Evolutionary conservation across 2,113 vertebrate genomes (phyloP).

Genomic region (Tupaia tana): DNA sequence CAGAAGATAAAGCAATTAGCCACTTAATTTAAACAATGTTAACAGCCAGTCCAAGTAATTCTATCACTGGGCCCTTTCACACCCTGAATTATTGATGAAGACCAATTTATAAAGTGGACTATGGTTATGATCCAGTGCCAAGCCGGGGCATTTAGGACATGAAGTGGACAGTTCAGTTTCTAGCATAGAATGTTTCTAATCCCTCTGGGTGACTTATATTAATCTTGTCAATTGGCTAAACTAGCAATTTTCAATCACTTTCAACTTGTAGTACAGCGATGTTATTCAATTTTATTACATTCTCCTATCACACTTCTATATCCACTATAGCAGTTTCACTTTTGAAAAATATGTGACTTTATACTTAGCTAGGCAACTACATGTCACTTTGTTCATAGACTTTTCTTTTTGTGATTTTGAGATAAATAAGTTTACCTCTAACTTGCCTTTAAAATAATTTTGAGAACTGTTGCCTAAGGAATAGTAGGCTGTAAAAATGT

Average conservation of each 20-base stretch:
- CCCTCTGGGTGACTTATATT: neutral
- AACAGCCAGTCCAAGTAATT: constrained; percentile 56
- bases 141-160: constrained; percentile 12
- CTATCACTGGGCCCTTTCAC: neutral
- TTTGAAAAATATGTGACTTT: constrained; percentile 9
- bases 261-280: neutral
- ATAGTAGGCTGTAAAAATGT: neutral
- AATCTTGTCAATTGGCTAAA: neutral
- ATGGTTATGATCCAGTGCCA: constrained; percentile 1
- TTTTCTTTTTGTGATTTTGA: neutral
- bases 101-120: constrained; percentile 32
- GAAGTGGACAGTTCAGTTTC: neutral
- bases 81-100: constrained; percentile 57
- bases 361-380: neutral
- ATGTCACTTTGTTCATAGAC: neutral
- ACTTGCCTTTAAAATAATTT: constrained; percentile 16
- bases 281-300: constrained; percentile 39
- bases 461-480: neutral
- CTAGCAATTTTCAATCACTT: constrained; percentile 10
- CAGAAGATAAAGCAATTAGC: constrained; percentile 55
- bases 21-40: constrained; percentile 61
- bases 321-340: neutral
- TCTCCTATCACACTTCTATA: neutral
- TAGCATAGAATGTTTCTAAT: neutral
- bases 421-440: neutral